phyloP scores from a whole-genome alignment of 2,888 invertebrate genomes.

The Tipula confusa region DNA sequence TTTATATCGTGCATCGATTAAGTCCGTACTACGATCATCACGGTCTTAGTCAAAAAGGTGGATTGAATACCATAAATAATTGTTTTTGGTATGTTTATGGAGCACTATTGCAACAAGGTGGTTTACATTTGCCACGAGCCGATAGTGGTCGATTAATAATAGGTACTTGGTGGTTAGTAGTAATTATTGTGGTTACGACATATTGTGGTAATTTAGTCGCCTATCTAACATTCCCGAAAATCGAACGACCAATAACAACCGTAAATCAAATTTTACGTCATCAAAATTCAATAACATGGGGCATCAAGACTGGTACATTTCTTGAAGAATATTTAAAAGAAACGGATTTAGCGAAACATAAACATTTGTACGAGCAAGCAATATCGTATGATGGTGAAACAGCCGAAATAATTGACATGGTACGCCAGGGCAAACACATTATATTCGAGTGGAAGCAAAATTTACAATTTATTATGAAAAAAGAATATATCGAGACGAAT shows the following conservation, averaged over 20 bases:
- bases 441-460: slow-evolving; percentile 79
- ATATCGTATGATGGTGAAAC: slow-evolving; percentile 51
- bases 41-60: slow-evolving; percentile 55
- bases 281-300: slow-evolving; percentile 64
- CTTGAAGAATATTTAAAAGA: slow-evolving; percentile 61
- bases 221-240: slow-evolving; percentile 85
- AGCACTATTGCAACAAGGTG: slow-evolving; percentile 89
- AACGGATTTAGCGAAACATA: slow-evolving; percentile 59
- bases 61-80: slow-evolving; percentile 49
- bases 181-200: slow-evolving; percentile 81
- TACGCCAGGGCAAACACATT: slow-evolving; percentile 65
- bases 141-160: slow-evolving; percentile 82
- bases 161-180: slow-evolving; percentile 90
- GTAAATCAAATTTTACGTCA: slow-evolving; percentile 59
- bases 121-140: slow-evolving; percentile 78
- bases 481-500: slow-evolving; percentile 61
- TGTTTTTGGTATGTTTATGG: slow-evolving; percentile 74
- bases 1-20: slow-evolving; percentile 66
- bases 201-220: slow-evolving; percentile 91
- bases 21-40: slow-evolving; percentile 69
- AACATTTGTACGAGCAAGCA: slow-evolving; percentile 56
- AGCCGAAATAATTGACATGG: slow-evolving; percentile 53
- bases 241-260: slow-evolving; percentile 66
- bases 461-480: slow-evolving; percentile 66
- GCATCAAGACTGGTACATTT: slow-evolving; percentile 68